Percentiles rank a stretch among this genome's conserved stretches.
Evolutionary conservation across 2,113 vertebrate genomes (phyloP).

Genomic region (Nerophis lumbriciformis): DNA sequence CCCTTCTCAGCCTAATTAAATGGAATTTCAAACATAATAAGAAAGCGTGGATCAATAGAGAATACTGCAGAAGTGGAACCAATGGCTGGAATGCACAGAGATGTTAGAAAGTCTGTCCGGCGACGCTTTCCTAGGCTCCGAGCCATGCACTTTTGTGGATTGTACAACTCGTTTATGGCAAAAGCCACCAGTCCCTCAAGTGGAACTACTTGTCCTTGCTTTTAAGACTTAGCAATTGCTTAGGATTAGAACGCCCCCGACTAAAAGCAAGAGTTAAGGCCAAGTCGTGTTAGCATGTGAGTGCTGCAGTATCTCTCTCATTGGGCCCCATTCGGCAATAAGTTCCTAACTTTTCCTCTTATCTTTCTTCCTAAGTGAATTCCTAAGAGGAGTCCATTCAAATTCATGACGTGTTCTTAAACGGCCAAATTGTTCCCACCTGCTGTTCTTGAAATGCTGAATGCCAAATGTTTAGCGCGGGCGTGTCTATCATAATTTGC

Average conservation of each 20-base stretch:
- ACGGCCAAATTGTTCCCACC: too few species aligned
- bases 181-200: constrained; percentile 30
- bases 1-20: constrained; percentile 54
- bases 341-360: too few species aligned
- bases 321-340: background rate
- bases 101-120: constrained; percentile 31
- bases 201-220: constrained; percentile 29
- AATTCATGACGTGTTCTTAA: too few species aligned
- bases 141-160: constrained; percentile 16
- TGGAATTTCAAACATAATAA: constrained; percentile 49
- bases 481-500: too few species aligned
- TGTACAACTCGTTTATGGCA: constrained; percentile 30
- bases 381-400: too few species aligned
- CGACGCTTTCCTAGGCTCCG: constrained; percentile 12
- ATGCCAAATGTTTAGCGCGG: too few species aligned
- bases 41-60: constrained; percentile 53
- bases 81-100: constrained; percentile 29
- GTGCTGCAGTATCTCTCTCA: background rate
- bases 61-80: constrained; percentile 41
- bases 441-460: too few species aligned
- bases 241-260: constrained; percentile 2
- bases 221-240: constrained; percentile 13
- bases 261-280: background rate
- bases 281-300: constrained; percentile 16
- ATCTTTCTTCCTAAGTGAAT: too few species aligned